phyloP scores from a whole-genome alignment of 2,113 vertebrate species.

The Hymenochirus boettgeri region DNA sequence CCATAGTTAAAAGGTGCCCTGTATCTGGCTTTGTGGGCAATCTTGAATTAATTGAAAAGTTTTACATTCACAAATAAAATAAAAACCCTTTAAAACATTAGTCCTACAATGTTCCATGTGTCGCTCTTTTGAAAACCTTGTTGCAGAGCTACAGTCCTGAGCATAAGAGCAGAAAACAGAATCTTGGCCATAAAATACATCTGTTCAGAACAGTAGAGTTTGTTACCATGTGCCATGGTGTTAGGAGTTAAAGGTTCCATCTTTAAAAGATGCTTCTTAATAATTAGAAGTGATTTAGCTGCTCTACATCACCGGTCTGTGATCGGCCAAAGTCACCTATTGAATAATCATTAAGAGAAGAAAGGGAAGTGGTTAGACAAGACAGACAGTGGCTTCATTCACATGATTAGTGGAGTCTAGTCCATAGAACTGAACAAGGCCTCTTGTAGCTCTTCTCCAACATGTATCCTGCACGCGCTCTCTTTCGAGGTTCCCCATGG shows the following conservation, averaged over 20 bases:
- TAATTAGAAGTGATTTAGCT: background rate
- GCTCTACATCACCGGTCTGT: background rate
- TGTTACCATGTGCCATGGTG: background rate
- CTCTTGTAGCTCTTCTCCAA: slow-evolving; percentile 10
- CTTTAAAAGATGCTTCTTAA: background rate
- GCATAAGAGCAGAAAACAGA: too few species aligned
- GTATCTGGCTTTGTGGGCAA: too few species aligned
- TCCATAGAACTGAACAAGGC: background rate
- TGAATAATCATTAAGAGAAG: background rate
- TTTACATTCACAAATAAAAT: too few species aligned
- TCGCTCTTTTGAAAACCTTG: too few species aligned
- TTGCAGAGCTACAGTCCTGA: too few species aligned
- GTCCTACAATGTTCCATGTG: too few species aligned
- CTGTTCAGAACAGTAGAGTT: background rate
- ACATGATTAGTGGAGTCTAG: slow-evolving; percentile 6
- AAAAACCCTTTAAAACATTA: too few species aligned
- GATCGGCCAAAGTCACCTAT: background rate
- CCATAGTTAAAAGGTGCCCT: too few species aligned
- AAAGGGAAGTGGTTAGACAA: background rate
- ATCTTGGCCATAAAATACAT: too few species aligned
- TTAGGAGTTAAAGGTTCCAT: background rate
- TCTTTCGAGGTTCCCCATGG: slow-evolving; percentile 20
- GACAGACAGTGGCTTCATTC: slow-evolving; percentile 29
- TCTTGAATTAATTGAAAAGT: too few species aligned
- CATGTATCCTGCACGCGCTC: background rate